phyloP scores from a whole-genome alignment of 2,797 vertebrate genomes.

The Poeciliopsis presidionis region DNA sequence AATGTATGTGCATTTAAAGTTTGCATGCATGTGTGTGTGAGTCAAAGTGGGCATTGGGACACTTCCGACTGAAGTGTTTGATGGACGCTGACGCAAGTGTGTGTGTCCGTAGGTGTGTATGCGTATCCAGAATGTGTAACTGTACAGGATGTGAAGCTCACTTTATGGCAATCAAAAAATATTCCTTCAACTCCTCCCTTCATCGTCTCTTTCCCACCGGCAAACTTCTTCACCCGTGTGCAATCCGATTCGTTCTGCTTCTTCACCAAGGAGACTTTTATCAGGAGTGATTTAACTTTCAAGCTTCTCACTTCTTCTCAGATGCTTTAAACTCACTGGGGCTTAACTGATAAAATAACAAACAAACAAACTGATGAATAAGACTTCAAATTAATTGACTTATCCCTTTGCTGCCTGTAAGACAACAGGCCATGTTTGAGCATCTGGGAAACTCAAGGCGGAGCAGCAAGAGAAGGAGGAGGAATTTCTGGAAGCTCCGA shows the following conservation, averaged over 20 bases:
- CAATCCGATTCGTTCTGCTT: slow-evolving; percentile 39
- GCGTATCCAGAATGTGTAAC: slow-evolving; percentile 22
- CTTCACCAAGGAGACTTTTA: slow-evolving; percentile 59
- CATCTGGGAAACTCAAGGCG: slow-evolving; percentile 38
- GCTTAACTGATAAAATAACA: slow-evolving; percentile 54
- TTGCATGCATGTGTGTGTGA: slow-evolving; percentile 41
- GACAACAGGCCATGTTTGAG: slow-evolving; percentile 46
- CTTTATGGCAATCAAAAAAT: slow-evolving; percentile 84
- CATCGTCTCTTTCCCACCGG: slow-evolving; percentile 34
- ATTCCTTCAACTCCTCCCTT: slow-evolving; percentile 49
- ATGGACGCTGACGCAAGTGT: slow-evolving; percentile 6
- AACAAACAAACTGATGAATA: slow-evolving; percentile 37
- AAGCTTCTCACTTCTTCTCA: slow-evolving; percentile 51
- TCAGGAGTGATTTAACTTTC: slow-evolving; percentile 51
- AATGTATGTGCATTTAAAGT: slow-evolving; percentile 46
- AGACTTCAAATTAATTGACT: slow-evolving; percentile 54
- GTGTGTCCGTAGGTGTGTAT: slow-evolving; percentile 16
- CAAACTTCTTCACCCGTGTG: slow-evolving; percentile 58
- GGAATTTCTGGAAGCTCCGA: slow-evolving; percentile 43
- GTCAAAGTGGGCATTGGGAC: slow-evolving; percentile 39
- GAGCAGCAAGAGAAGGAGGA: slow-evolving; percentile 1
- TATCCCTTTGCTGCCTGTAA: slow-evolving; percentile 41
- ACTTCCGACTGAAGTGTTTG: slow-evolving; percentile 31
- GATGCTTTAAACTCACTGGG: slow-evolving; percentile 69
- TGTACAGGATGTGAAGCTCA: slow-evolving; percentile 72